Conservation (phyloP, 2,888 invertebrate species). For the Drosophila melanocephala region DNA sequence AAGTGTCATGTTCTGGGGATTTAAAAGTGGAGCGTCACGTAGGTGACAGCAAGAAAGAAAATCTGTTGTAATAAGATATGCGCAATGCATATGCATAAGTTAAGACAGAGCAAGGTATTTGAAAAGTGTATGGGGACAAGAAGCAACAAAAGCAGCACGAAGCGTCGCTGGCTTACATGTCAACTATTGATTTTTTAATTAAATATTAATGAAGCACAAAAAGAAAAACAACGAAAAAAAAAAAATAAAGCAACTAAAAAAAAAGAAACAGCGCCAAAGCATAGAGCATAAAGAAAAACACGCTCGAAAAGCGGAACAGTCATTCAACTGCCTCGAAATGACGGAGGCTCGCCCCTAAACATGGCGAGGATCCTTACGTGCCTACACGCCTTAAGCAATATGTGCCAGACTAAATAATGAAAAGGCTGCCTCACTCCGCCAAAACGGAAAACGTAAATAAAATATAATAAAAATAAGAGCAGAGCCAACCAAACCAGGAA, state of each 20-base stretch:
- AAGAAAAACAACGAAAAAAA: slow-evolving; percentile 32
- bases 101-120: slow-evolving; percentile 52
- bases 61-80: slow-evolving; percentile 79
- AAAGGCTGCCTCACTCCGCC: slow-evolving; percentile 24
- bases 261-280: slow-evolving; percentile 31
- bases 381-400: slow-evolving; percentile 49
- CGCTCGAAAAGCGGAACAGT: slow-evolving; percentile 61
- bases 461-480: slow-evolving; percentile 29
- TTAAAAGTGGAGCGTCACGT: slow-evolving; percentile 71
- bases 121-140: slow-evolving; percentile 39
- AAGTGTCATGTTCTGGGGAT: slow-evolving; percentile 41
- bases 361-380: slow-evolving; percentile 28
- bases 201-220: slow-evolving; percentile 82
- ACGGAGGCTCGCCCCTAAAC: slow-evolving; percentile 28
- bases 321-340: slow-evolving; percentile 46
- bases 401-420: slow-evolving; percentile 59
- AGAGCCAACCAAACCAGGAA: slow-evolving; percentile 14
- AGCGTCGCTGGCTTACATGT: slow-evolving; percentile 73
- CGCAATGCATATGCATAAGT: slow-evolving; percentile 76
- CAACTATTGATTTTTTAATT: slow-evolving; percentile 84
- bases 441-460: slow-evolving; percentile 11
- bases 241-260: slow-evolving; percentile 24
- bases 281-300: slow-evolving; percentile 44
- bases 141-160: slow-evolving; percentile 37
- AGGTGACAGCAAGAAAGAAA: slow-evolving; percentile 54